Percentiles rank a stretch among this genome's conserved stretches.
Conservation (phyloP, 2,113 vertebrate genomes). For the Sus scrofa region DNA sequence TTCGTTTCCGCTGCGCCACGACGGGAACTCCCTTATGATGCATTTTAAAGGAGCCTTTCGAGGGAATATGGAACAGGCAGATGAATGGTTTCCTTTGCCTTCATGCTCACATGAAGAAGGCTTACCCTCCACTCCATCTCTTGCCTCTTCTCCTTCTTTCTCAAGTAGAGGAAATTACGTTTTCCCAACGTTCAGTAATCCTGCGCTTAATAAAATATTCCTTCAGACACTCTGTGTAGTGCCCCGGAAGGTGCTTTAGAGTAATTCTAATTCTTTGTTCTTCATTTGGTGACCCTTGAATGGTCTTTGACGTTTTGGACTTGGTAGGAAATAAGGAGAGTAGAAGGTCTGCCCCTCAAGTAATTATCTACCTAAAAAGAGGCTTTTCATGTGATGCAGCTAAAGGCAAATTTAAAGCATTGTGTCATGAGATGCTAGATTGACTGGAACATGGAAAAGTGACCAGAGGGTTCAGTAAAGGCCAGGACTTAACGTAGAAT, state of each 20-base stretch:
- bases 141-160: not conserved
- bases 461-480: not conserved
- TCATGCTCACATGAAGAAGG: rapidly evolving
- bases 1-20: too few relatives aligned
- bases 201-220: not conserved
- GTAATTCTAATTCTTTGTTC: not conserved
- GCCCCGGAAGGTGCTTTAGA: not conserved
- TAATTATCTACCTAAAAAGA: not conserved
- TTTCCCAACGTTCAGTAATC: not conserved
- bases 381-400: not conserved
- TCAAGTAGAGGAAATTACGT: not conserved
- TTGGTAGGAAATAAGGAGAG: not conserved
- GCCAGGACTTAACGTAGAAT: not conserved
- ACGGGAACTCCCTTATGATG: not conserved
- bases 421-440: not conserved
- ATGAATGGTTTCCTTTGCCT: too few relatives aligned
- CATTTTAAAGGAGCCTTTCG: not conserved
- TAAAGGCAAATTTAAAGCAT: not conserved
- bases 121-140: too few relatives aligned
- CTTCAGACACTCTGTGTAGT: rapidly evolving
- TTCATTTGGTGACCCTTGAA: not conserved
- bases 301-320: not conserved
- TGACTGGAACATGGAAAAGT: not conserved
- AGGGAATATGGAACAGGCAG: not conserved
- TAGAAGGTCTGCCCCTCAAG: not conserved